phyloP scores from a whole-genome alignment of 2,113 vertebrate species.

The Panurus biarmicus region DNA sequence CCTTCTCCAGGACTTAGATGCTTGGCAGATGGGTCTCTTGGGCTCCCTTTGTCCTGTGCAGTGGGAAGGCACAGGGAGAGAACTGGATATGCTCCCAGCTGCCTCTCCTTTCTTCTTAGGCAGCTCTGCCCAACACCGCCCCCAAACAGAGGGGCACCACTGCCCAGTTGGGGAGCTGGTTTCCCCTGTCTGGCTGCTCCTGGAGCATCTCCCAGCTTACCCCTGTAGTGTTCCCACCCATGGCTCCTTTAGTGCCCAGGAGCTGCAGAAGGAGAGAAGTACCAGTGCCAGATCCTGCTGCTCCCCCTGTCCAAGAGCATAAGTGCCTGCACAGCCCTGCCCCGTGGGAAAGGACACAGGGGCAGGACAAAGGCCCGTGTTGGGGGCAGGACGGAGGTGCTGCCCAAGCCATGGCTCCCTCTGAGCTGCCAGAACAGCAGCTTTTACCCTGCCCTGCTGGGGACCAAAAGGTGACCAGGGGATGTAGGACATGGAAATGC shows the following conservation, averaged over 20 bases:
- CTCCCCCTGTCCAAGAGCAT: background rate
- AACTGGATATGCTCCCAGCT: background rate
- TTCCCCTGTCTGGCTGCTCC: background rate
- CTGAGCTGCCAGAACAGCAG: background rate
- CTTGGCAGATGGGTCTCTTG: background rate
- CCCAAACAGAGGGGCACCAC: background rate
- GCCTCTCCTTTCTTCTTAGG: background rate
- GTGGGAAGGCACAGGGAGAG: background rate
- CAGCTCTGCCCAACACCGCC: background rate
- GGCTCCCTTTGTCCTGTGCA: background rate
- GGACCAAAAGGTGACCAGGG: background rate
- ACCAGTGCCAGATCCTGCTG: background rate
- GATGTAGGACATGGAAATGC: background rate
- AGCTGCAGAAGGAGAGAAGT: background rate
- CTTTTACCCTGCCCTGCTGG: background rate
- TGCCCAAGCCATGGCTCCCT: background rate
- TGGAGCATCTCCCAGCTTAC: background rate
- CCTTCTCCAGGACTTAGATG: background rate
- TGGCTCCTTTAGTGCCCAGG: background rate
- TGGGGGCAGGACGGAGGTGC: background rate
- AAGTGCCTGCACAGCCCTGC: background rate
- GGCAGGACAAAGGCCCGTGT: background rate
- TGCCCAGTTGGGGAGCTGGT: background rate
- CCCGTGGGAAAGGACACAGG: background rate
- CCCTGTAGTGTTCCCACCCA: background rate